These are phyloP conservation scores for Gymnosoma rotundatum DNA, from an alignment of 2,888 invertebrate genomes.

Conservation along the genomic window DNA sequence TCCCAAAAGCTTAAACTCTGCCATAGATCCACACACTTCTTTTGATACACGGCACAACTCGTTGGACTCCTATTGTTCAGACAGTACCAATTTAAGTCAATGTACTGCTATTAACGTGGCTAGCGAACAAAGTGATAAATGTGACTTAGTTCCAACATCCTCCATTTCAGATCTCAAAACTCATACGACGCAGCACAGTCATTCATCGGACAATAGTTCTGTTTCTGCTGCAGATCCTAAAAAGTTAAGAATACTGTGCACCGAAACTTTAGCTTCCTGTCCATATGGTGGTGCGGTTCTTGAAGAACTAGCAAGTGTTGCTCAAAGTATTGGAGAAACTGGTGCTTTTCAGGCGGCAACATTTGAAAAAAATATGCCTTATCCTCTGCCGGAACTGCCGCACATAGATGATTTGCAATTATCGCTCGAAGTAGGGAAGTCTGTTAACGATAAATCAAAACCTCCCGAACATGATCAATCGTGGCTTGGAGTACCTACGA, in stretches of 20 bases:
- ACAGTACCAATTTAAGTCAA: slow-evolving; percentile 86
- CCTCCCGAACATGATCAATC: slow-evolving; percentile 63
- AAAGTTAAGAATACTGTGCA: slow-evolving; percentile 86
- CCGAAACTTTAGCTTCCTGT: slow-evolving; percentile 85
- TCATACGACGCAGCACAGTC: slow-evolving; percentile 14
- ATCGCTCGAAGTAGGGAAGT: slow-evolving; percentile 64
- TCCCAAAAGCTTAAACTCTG: slow-evolving; percentile 39
- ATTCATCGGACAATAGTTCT: neutral
- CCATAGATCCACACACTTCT: slow-evolving; percentile 43
- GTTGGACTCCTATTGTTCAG: slow-evolving; percentile 85
- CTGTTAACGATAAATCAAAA: slow-evolving; percentile 18
- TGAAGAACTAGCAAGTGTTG: slow-evolving; percentile 87
- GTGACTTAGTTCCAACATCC: slow-evolving; percentile 69
- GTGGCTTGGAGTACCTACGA: slow-evolving; percentile 86
- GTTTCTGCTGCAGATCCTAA: slow-evolving; percentile 65
- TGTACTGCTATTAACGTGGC: slow-evolving; percentile 84
- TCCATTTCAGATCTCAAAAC: slow-evolving; percentile 72
- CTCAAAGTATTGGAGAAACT: slow-evolving; percentile 82
- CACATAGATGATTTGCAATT: slow-evolving; percentile 82
- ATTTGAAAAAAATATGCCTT: slow-evolving; percentile 81
- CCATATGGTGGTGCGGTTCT: slow-evolving; percentile 88
- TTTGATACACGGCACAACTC: slow-evolving; percentile 83
- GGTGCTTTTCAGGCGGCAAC: slow-evolving; percentile 68
- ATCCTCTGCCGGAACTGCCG: slow-evolving; percentile 83
- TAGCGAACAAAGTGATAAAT: slow-evolving; percentile 71